phyloP scores from a whole-genome alignment of 2,888 invertebrate genomes.

The Copidosoma aretas region DNA sequence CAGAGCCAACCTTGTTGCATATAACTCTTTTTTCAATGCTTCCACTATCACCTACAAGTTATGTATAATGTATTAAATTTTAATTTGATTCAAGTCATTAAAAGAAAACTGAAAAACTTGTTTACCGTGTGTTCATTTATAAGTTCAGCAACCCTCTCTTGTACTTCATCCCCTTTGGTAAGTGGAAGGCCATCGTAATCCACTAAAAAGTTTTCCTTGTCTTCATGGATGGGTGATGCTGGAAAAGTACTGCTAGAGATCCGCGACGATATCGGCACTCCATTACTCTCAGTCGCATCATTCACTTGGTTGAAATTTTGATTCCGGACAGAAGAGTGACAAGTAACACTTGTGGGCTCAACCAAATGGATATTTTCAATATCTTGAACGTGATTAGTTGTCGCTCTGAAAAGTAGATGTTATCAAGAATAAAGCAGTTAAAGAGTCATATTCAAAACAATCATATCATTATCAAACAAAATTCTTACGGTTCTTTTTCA shows the following conservation, averaged over 20 bases:
- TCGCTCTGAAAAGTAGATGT: slow-evolving; percentile 42
- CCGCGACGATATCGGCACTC: slow-evolving; percentile 62
- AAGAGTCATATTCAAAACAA: background rate
- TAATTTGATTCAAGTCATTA: background rate
- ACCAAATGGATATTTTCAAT: slow-evolving; percentile 43
- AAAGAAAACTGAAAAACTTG: background rate
- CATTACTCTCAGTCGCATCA: slow-evolving; percentile 54
- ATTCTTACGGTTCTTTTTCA: slow-evolving; percentile 55
- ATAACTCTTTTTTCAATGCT: slow-evolving; percentile 77
- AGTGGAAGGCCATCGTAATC: slow-evolving; percentile 75
- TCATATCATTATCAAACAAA: background rate
- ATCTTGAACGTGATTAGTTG: slow-evolving; percentile 43
- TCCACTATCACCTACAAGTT: slow-evolving; percentile 76
- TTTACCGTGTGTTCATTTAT: slow-evolving; percentile 73
- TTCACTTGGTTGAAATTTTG: slow-evolving; percentile 51
- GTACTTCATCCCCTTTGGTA: slow-evolving; percentile 71
- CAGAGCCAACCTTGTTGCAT: slow-evolving; percentile 78
- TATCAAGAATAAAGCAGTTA: background rate
- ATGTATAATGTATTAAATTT: background rate
- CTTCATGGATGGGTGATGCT: slow-evolving; percentile 66
- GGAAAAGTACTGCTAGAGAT: slow-evolving; percentile 68
- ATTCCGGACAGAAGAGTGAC: slow-evolving; percentile 44
- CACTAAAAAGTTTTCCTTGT: slow-evolving; percentile 43
- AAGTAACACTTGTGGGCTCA: slow-evolving; percentile 41
- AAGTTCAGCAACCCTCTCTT: slow-evolving; percentile 81